Percentiles rank a stretch among this genome's conserved stretches.
Evolutionary conservation across 2,888 invertebrate genomes (phyloP).

Genomic region (Heliconius erato): DNA sequence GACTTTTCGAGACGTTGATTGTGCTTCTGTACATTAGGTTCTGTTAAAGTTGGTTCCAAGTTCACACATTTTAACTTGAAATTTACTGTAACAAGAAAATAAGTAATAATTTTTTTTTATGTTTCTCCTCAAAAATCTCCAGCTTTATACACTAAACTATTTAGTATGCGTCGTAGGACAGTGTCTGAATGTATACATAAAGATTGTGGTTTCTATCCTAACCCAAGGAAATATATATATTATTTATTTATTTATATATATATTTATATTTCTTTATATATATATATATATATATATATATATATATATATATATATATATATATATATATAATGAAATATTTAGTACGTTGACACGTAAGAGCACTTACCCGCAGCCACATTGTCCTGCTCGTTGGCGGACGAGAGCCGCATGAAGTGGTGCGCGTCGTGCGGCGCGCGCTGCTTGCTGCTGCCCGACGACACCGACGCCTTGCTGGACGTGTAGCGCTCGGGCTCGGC

Average conservation of each 20-base stretch:
- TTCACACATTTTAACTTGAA: conserved; percentile 82
- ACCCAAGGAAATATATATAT: too few relatives aligned
- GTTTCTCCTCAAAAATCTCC: too few relatives aligned
- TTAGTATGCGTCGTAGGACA: too few relatives aligned
- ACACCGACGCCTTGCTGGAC: conserved; percentile 76
- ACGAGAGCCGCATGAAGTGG: conserved; percentile 75
- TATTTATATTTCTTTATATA: too few relatives aligned
- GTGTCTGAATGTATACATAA: too few relatives aligned
- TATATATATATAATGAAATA: not conserved
- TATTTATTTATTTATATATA: too few relatives aligned
- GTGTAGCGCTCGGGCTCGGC: conserved; percentile 81
- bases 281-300: too few relatives aligned
- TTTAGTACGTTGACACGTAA: not conserved
- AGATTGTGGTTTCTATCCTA: too few relatives aligned
- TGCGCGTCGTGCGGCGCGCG: conserved; percentile 72
- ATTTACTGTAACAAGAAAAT: conserved; percentile 66
- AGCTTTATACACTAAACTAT: too few relatives aligned
- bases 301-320: too few relatives aligned
- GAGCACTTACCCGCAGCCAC: conserved; percentile 67
- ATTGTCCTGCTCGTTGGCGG: conserved; percentile 79
- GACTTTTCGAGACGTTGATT: conserved; percentile 82
- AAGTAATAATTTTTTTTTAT: too few relatives aligned
- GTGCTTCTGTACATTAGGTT: conserved; percentile 83
- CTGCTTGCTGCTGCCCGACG: conserved; percentile 74
- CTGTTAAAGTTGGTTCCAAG: conserved; percentile 80